A percentile compares a stretch with the other conserved stretches of the same genome.
These are phyloP conservation scores for Myiozetetes cayanensis DNA, from an alignment of 2,113 vertebrate genomes.

Conservation along the genomic window DNA sequence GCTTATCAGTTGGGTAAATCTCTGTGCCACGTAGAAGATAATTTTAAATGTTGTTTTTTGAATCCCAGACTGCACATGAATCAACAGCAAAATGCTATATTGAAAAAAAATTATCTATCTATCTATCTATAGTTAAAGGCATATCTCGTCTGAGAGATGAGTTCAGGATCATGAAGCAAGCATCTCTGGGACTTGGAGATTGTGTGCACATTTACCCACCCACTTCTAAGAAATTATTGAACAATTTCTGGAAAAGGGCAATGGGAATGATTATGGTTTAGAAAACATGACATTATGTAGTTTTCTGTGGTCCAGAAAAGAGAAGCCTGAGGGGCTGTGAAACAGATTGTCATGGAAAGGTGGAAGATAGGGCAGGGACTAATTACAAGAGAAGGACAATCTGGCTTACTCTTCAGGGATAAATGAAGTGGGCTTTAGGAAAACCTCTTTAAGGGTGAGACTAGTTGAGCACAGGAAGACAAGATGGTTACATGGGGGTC, in stretches of 20 bases:
- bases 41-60: not conserved
- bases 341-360: not conserved
- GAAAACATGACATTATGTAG: not conserved
- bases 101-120: not conserved
- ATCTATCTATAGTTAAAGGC: not conserved
- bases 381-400: not conserved
- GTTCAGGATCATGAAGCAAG: not conserved
- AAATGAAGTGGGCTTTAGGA: not conserved
- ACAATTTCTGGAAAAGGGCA: not conserved
- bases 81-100: not conserved
- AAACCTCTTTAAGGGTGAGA: not conserved
- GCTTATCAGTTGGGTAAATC: not conserved
- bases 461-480: not conserved
- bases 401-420: not conserved
- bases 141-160: not conserved
- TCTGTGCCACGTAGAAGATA: not conserved
- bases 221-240: not conserved
- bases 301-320: not conserved
- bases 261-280: not conserved
- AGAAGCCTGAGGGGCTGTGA: not conserved
- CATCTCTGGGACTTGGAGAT: not conserved
- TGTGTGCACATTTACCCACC: not conserved
- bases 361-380: not conserved
- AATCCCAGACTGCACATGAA: not conserved
- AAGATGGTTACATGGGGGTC: not conserved